Base-by-base conservation (phyloP, 1,140 invertebrate species). In the Drosophila guanche region DNA sequence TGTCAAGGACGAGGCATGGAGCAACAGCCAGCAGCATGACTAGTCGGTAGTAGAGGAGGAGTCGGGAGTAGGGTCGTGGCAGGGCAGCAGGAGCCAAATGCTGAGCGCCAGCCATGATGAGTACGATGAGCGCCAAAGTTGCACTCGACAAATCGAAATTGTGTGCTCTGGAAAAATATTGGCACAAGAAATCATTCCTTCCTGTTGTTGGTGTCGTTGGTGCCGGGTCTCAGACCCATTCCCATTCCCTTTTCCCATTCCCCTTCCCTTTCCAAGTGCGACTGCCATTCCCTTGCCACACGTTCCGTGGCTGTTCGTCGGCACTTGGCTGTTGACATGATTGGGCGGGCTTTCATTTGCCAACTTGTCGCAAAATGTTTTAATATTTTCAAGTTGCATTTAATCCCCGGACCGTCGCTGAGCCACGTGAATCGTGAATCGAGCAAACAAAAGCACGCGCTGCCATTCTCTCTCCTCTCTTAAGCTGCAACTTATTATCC, bases 141-240 rank as follows among this genome's bases (percentile, higher is more conserved):
- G 83, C 89, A 90, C 89, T 90, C 89, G 89, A 90, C 89, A 90
- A 90, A 90, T 90, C 89, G 89, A 90, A 90, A 90, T 90, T 90
- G 89, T 90, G 89, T 90, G 81, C 89, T 84, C 79, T 90, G 89
- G 89, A 75, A 90, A 90, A 90, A 90, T 90, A 90, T 90, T 90
- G 89, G 89, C 89, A 90, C 89, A 90, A 90, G 89, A 90, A 90
- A 90, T 90, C 89, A 90, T 90, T 90, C 85, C 79, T 89, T 89
- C 85, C 85, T 89, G 85, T 80, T 85, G 83, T 86, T 88, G 83
- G 68, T 85, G 80, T 85, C 80, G 79, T 85, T 74, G 58, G 2
- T 22, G 12, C 69, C 23, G 46, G 14, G 5, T 62, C 14, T 52
- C 22, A 42, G 56, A n/a, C 22, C 46, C 16, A 22, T n/a, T 16